Percentiles rank a stretch among this genome's conserved stretches.
phyloP scores from a whole-genome alignment of 2,797 vertebrate genomes.

The Coilia nasus region DNA sequence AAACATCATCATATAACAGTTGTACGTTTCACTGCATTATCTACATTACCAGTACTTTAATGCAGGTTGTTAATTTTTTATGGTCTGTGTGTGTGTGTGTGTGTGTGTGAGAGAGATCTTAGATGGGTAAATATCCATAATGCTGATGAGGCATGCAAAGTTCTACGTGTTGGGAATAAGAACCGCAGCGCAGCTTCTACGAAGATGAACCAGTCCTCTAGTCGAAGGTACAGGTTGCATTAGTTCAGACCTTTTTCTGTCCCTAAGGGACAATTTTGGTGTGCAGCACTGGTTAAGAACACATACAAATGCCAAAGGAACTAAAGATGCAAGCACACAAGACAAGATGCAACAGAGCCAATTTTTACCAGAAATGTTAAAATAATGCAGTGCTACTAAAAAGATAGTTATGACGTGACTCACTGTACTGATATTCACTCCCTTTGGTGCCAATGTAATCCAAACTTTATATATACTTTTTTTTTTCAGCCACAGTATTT shows the following conservation, averaged over 20 bases:
- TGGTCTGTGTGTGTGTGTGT: background rate
- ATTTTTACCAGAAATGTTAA: no score
- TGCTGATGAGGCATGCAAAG: conserved; percentile 79
- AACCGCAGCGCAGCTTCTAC: conserved; percentile 87
- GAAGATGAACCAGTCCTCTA: conserved; percentile 90
- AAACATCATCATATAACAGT: background rate
- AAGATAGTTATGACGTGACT: no score
- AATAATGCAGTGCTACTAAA: no score
- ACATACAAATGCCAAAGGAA: no score
- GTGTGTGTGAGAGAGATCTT: conserved; percentile 74
- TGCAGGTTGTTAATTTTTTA: background rate
- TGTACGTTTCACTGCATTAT: background rate
- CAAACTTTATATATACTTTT: background rate
- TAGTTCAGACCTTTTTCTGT: conserved; percentile 3
- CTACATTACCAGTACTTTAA: background rate
- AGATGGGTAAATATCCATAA: conserved; percentile 85
- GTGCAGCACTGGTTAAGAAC: no score
- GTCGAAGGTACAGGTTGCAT: conserved; percentile 78
- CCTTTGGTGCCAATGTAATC: background rate
- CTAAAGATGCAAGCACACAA: no score
- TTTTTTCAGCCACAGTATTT: conserved; percentile 86
- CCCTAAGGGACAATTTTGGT: background rate
- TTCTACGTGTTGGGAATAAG: conserved; percentile 85
- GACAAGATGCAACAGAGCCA: no score
- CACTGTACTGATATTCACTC: background rate